Evolutionary conservation across 2,888 invertebrate species (phyloP).

Genomic region (Onthophagus sagittarius): DNA sequence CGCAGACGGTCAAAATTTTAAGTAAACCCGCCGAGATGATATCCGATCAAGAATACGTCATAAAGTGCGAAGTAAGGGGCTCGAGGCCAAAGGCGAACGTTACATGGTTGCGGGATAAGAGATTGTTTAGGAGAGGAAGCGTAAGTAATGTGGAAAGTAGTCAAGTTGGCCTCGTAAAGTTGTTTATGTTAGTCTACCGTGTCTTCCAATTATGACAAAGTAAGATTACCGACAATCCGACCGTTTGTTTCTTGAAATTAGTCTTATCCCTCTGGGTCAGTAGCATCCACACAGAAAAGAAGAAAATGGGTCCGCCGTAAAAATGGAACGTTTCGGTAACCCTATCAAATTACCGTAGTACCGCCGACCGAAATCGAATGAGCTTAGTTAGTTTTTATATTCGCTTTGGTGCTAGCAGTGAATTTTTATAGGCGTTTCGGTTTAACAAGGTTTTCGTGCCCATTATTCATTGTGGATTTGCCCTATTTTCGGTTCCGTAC

Average conservation of each 20-base stretch:
- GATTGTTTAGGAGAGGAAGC: constrained; percentile 71
- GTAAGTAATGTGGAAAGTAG: constrained; percentile 49
- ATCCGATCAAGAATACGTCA: constrained; percentile 72
- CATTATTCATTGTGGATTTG: neutral
- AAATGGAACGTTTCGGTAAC: neutral
- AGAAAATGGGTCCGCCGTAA: neutral
- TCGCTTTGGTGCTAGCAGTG: neutral
- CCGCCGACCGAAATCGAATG: neutral
- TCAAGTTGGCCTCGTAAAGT: neutral
- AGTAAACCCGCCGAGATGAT: constrained; percentile 74
- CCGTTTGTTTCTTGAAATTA: neutral
- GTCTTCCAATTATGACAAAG: neutral
- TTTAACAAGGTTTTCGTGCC: neutral
- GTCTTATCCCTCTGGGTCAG: neutral
- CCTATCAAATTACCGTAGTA: neutral
- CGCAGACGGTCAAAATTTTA: constrained; percentile 70
- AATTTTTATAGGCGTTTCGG: neutral
- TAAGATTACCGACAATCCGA: neutral
- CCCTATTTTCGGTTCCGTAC: neutral
- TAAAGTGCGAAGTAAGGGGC: constrained; percentile 78
- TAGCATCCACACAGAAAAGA: neutral
- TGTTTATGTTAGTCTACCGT: neutral
- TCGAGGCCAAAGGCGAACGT: constrained; percentile 83
- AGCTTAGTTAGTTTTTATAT: neutral
- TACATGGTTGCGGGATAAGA: constrained; percentile 79